Percentiles rank a stretch among this genome's conserved stretches.
Conservation (phyloP, 2,113 vertebrate genomes). For the Siniperca chuatsi region DNA sequence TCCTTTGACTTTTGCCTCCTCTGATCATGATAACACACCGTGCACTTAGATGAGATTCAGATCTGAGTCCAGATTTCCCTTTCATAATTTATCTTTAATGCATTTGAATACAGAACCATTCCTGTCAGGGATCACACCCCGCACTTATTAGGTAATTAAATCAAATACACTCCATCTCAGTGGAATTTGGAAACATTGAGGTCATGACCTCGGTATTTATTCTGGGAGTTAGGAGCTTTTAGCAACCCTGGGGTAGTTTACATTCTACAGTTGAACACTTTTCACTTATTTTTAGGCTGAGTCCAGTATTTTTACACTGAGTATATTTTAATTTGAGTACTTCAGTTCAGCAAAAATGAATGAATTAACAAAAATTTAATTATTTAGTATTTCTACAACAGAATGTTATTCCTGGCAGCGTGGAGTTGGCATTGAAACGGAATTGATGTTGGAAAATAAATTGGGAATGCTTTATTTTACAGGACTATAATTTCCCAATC, state of each 20-base stretch:
- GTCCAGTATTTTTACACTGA: neutral
- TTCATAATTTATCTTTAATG: neutral
- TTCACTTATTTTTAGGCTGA: neutral
- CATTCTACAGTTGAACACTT: neutral
- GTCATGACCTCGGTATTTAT: neutral
- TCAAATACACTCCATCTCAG: neutral
- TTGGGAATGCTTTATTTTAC: neutral
- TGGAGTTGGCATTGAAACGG: neutral
- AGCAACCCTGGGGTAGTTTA: neutral
- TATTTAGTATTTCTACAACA: neutral
- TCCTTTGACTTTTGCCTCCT: constrained; percentile 56
- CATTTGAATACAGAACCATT: neutral
- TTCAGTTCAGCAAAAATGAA: neutral
- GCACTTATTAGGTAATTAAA: neutral
- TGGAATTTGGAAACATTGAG: neutral
- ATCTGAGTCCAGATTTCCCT: neutral
- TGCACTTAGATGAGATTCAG: neutral
- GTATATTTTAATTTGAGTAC: neutral
- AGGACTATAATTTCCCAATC: neutral
- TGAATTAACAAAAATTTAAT: neutral
- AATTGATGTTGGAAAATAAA: neutral
- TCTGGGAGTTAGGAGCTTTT: neutral
- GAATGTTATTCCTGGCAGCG: neutral
- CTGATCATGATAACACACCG: neutral
- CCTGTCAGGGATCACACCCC: neutral